Evolutionary conservation across 2,797 vertebrate species (phyloP), one percentile per base, ranked within the genome.

Genomic region (Crenuchus spilurus): DNA sequence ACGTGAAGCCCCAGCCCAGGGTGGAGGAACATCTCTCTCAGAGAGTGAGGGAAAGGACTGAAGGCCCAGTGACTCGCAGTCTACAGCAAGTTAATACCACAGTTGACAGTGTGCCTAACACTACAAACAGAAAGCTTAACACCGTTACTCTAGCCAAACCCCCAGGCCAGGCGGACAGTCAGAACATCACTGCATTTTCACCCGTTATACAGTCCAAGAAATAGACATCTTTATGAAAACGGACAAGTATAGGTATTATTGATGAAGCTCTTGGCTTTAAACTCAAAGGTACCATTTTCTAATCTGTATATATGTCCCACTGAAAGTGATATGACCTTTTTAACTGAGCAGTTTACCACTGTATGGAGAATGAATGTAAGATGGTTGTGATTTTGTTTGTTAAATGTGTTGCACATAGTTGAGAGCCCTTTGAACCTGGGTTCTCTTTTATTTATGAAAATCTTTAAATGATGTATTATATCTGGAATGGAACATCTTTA

Each of bases 31-130:
- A 84, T 16, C 90, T 92, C 79, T 82, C 78, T 46, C 42, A 77
- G 2, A 93, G 89, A 80, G 88, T 88, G 20, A 88, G 88, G 80
- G 93, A 95, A 60, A 90, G 93, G 66, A 86, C 85, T 1, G 87
- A 91, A 6, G 91, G 91, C 72, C 93, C 90, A 0, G 46, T 94
- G 65, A 93, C 90, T 22, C 88, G 93, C 39, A 95, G 93, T 86
- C 85, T 95, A 4, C 93, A 95, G 86, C 92, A 92, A 84, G 88
- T 91, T 0, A 92, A 89, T 46, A 84, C 91, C 2, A 84, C 88
- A 14, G 39, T 39, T 16, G 68, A 42, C 18, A 46, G 22, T 49
- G 16, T 11, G 3, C 87, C 90, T 0, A 91, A 88, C 37, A 84
- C 91, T 2, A 85, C 88, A 6, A 91, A 90, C 76, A 74, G 77